A percentile compares a stretch with the other conserved stretches of the same genome.
phyloP scores from a whole-genome alignment of 2,113 vertebrate species.

The Natator depressus region DNA sequence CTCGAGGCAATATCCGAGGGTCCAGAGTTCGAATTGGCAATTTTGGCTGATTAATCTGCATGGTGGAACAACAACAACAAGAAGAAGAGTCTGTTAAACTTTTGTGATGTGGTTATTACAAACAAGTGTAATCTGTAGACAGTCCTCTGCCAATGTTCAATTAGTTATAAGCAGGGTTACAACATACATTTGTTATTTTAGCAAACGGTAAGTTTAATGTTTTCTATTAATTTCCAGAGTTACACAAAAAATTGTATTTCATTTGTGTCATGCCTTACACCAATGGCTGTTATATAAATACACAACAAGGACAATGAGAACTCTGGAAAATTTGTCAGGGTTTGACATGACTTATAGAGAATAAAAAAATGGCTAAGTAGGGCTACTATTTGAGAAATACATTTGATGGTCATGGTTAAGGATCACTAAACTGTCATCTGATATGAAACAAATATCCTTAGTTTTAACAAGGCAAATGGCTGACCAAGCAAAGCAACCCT shows the following conservation, averaged over 20 bases:
- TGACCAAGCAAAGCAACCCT: background rate
- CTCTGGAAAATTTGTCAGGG: background rate
- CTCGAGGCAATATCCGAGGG: slow-evolving; percentile 90
- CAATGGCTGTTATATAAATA: background rate
- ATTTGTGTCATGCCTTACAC: background rate
- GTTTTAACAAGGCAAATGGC: background rate
- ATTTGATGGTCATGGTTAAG: background rate
- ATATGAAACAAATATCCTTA: background rate
- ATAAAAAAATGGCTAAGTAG: background rate
- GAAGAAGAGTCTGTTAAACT: background rate
- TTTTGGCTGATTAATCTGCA: slow-evolving; percentile 95
- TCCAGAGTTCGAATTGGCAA: slow-evolving; percentile 87
- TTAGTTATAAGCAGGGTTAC: accelerated
- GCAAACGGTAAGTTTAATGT: background rate
- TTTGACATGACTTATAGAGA: background rate
- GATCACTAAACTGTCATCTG: background rate
- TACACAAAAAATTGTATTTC: background rate
- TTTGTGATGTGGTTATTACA: accelerated
- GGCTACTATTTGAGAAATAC: background rate
- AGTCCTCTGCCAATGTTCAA: background rate
- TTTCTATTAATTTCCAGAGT: background rate
- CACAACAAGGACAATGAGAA: background rate
- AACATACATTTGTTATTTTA: background rate
- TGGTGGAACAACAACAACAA: slow-evolving; percentile 6
- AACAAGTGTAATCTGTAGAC: accelerated